Conservation (phyloP, 2,888 invertebrate species). For the Didymodactylos carnosus region DNA sequence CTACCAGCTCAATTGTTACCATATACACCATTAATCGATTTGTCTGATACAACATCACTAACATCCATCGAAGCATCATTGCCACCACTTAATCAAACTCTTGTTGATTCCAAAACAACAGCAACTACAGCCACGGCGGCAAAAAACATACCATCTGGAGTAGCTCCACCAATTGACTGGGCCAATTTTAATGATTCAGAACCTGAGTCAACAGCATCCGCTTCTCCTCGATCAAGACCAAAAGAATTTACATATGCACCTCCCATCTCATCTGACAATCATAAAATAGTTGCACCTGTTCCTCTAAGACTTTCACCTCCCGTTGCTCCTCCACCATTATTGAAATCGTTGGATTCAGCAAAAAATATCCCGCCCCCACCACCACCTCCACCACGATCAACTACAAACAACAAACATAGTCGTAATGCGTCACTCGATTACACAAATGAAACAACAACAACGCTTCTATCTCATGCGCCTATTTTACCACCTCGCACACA, state of each 20-base stretch:
- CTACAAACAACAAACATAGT: too few species aligned
- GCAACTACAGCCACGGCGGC: too few species aligned
- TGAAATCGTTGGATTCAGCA: too few species aligned
- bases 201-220: too few species aligned
- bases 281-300: neutral
- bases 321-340: neutral
- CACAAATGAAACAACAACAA: too few species aligned
- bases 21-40: slow-evolving; percentile 9
- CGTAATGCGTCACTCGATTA: too few species aligned
- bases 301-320: neutral
- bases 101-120: too few species aligned
- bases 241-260: neutral
- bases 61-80: too few species aligned
- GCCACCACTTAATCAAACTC: too few species aligned
- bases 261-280: neutral
- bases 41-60: neutral
- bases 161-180: neutral
- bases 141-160: too few species aligned
- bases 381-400: neutral
- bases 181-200: neutral
- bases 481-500: neutral
- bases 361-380: slow-evolving; percentile 11
- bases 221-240: too few species aligned
- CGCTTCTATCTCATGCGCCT: too few species aligned
- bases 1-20: slow-evolving; percentile 54